Percentiles rank a stretch among this genome's conserved stretches.
Conservation (phyloP, 2,113 vertebrate genomes). For the Stegostoma tigrinum region DNA sequence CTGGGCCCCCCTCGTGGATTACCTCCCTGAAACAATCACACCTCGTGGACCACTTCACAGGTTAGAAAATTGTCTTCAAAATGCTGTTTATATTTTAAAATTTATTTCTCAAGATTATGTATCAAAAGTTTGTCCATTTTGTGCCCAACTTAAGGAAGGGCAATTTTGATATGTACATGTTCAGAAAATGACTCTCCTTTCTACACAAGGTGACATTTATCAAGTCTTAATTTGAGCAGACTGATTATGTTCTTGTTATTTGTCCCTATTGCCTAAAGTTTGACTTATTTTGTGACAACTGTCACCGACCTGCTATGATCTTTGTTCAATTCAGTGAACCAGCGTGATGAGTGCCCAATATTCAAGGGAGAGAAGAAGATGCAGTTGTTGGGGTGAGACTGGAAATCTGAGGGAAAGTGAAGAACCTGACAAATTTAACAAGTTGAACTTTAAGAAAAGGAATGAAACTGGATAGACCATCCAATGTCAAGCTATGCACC, state of each 20-base stretch:
- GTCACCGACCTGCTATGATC: neutral
- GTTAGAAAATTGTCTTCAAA: conserved; percentile 49
- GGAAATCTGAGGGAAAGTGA: neutral
- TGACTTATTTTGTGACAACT: neutral
- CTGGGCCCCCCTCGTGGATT: conserved; percentile 95
- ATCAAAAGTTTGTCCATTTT: neutral
- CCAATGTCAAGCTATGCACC: no score
- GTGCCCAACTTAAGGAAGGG: neutral
- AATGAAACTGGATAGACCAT: no score
- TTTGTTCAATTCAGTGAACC: neutral
- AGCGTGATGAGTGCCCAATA: neutral
- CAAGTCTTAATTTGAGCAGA: neutral
- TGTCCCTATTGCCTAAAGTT: neutral
- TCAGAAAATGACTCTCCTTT: neutral
- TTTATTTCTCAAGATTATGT: neutral
- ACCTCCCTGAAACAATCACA: conserved; percentile 91
- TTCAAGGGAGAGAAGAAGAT: neutral
- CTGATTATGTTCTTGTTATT: neutral
- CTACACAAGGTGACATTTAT: neutral
- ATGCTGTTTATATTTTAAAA: neutral
- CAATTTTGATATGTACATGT: neutral
- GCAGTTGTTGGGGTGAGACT: neutral
- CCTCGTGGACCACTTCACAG: conserved; percentile 87
- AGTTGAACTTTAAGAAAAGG: no score
- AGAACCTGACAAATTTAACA: neutral